Percentiles rank a stretch among this genome's conserved stretches.
These are phyloP conservation scores for Delichon dasypus DNA, from an alignment of 2,797 vertebrate species.

Conservation along the genomic window DNA sequence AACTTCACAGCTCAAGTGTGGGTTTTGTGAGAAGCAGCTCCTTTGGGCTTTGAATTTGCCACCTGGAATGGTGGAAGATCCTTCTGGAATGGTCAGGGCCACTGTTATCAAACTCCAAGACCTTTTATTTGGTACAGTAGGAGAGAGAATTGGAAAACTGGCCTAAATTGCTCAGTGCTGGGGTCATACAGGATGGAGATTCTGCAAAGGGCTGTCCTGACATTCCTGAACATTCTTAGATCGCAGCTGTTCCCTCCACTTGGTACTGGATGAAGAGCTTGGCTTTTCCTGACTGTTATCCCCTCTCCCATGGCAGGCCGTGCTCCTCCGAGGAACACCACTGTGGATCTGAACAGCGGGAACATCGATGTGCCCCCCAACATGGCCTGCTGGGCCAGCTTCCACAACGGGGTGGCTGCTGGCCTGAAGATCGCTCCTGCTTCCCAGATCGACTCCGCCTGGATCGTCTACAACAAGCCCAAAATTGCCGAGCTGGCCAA, in stretches of 20 bases:
- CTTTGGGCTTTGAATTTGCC: neutral
- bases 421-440: constrained; percentile 95
- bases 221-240: neutral
- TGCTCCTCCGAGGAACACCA: constrained; percentile 92
- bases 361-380: constrained; percentile 98
- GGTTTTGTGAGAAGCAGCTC: neutral
- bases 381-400: constrained; percentile 98
- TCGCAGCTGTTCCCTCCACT: neutral
- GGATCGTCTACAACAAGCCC: constrained; percentile 98
- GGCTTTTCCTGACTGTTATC: neutral
- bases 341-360: constrained; percentile 94
- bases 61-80: neutral
- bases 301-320: constrained; percentile 78
- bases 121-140: neutral
- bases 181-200: neutral
- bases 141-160: neutral
- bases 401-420: constrained; percentile 95
- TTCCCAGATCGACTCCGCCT: constrained; percentile 95
- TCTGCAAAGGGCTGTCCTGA: neutral
- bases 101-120: neutral
- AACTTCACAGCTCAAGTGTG: rapidly evolving
- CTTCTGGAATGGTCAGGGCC: neutral
- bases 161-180: neutral
- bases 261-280: neutral
- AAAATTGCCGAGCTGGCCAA: constrained; percentile 94